Conservation (phyloP, 2,113 vertebrate species). For the Micronycteris hirsuta region DNA sequence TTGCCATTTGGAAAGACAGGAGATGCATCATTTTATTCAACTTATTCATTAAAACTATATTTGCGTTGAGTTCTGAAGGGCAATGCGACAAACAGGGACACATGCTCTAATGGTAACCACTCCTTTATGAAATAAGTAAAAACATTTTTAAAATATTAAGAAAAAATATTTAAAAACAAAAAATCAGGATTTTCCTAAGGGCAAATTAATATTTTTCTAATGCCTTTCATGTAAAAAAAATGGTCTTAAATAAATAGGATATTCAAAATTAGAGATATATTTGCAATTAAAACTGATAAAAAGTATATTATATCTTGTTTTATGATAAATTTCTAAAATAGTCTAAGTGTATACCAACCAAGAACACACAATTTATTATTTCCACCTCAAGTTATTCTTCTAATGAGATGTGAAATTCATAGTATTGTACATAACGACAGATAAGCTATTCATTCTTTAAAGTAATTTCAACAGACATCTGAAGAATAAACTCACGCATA, state of each 20-base stretch:
- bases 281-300: neutral
- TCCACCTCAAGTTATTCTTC: neutral
- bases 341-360: neutral
- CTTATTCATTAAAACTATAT: neutral
- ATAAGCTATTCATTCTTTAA: neutral
- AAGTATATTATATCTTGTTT: neutral
- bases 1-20: neutral
- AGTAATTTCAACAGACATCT: neutral
- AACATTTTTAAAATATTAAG: neutral
- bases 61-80: neutral
- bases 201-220: neutral
- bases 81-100: neutral
- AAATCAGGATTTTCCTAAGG: neutral
- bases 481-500: neutral
- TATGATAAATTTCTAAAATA: neutral
- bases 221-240: neutral
- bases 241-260: neutral
- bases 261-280: neutral
- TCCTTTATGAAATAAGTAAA: neutral
- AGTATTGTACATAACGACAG: neutral
- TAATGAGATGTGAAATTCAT: neutral
- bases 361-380: conserved; percentile 18
- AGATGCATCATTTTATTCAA: neutral
- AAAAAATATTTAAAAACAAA: neutral
- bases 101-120: neutral